Base-by-base conservation (phyloP, 1,140 invertebrate species). In the Ostrea edulis region DNA sequence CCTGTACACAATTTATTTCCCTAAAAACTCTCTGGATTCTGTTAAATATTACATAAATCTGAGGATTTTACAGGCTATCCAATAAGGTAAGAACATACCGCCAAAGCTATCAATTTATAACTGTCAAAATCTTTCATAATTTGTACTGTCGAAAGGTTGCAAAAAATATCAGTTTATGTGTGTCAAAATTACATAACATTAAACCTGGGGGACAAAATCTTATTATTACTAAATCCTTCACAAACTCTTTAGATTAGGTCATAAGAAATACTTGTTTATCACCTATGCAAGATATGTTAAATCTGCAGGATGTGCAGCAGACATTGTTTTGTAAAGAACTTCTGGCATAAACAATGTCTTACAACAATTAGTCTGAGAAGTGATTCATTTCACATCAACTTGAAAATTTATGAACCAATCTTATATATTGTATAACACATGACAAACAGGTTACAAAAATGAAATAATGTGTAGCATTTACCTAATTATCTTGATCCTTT, bases 321-420 rank as follows among this genome's bases (percentile, higher is more conserved):
- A 77, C 68, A 77, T 77, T 35, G 68, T 77, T 35, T 77, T 77
- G 68, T 77, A 25, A 25, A 77, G 29, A 77, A 77, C 14, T 77
- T 77, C 25, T 11, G 68, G 25, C 25, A 25, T 77, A 77, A 77
- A 77, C 68, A 77, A 77, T 77, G 68, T 77, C 25, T 77, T 77
- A 77, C 68, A 77, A 77, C 68, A 29, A 77, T 9, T 35, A 77
- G 68, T 77, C 68, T 77, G 68, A n/a, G n/a, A 77, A 77, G 29
- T 77, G 68, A 77, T 77, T 77, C 68, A 77, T 77, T 25, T 62
- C 17, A 62, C 55, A n/a, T 62, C 55, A 20, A 62, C 55, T 17
- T 62, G 55, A 20, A 62, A 62, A 20, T 62, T 62, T 20, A 17
- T 20, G 20, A 20, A 58, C 14, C 17, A 62, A 62, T n/a, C 14